A percentile compares a stretch with the other conserved stretches of the same genome.
phyloP scores from a whole-genome alignment of 1,140 invertebrate genomes.

The Aphidius gifuensis region DNA sequence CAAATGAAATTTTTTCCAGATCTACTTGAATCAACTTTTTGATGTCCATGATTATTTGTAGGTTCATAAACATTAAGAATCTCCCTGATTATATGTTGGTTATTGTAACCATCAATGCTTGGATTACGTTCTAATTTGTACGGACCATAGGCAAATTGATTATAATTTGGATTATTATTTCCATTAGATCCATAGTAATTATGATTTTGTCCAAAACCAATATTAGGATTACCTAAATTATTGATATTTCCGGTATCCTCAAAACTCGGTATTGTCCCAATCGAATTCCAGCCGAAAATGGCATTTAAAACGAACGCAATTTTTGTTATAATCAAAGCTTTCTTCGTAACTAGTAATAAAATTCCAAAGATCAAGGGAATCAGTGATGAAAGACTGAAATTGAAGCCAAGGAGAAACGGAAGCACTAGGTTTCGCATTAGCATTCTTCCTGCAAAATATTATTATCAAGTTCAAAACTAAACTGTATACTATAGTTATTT shows the following conservation, averaged over 20 bases:
- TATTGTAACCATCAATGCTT: conserved; percentile 34
- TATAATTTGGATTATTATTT: conserved; percentile 28
- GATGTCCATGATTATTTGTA: conserved; percentile 27
- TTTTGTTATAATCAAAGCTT: conserved; percentile 70
- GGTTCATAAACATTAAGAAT: conserved; percentile 46
- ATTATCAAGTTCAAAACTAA: conserved; percentile 14
- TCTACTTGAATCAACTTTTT: conserved; percentile 27
- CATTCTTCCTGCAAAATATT: conserved; percentile 62
- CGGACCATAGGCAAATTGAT: conserved; percentile 30
- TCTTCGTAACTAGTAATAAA: conserved; percentile 68
- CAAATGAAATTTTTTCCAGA: conserved; percentile 44
- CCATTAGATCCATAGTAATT: background rate
- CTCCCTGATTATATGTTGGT: conserved; percentile 48
- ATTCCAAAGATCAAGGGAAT: conserved; percentile 69
- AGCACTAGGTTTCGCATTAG: conserved; percentile 65
- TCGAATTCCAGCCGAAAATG: conserved; percentile 59
- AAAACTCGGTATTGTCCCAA: conserved; percentile 24
- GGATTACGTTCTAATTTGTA: conserved; percentile 27
- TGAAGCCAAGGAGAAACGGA: conserved; percentile 71
- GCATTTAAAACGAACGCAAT: conserved; percentile 66
- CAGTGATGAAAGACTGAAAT: conserved; percentile 71
- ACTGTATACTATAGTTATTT: conserved; percentile 27
- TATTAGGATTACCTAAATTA: conserved; percentile 13
- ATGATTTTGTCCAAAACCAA: conserved; percentile 15
- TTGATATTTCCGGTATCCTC: background rate